Evolutionary conservation across 2,797 vertebrate genomes (phyloP).

Genomic region (Platyrinchus mystaceus): DNA sequence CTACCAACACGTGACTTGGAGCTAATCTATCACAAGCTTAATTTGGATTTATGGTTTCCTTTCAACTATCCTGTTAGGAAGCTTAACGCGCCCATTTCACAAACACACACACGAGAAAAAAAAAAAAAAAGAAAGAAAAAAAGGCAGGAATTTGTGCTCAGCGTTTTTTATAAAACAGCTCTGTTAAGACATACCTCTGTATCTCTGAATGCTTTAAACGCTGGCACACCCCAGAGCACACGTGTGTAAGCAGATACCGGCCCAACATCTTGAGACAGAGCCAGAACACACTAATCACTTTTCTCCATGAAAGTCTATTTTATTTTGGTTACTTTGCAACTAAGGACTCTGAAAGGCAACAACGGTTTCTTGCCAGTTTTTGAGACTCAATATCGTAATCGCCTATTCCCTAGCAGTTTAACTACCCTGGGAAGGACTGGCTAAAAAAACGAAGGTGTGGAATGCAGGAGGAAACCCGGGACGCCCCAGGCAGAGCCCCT

Average conservation of each 20-base stretch:
- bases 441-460: background rate
- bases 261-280: conserved; percentile 3
- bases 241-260: conserved; percentile 49
- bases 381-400: rapidly evolving
- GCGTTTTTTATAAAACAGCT: background rate
- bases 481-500: background rate
- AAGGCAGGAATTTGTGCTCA: background rate
- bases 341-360: background rate
- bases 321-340: background rate
- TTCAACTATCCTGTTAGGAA: conserved; percentile 24
- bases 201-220: background rate
- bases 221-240: conserved; percentile 49
- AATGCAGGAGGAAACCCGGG: background rate
- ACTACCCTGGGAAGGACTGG: background rate
- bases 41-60: conserved; percentile 45
- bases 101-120: background rate
- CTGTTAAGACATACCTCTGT: background rate
- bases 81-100: background rate
- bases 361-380: background rate
- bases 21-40: conserved; percentile 46
- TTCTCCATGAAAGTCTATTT: background rate
- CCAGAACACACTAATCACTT: conserved; percentile 19
- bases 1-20: background rate
- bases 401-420: background rate
- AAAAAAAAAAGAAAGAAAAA: no score